Percentiles rank a stretch among this genome's conserved stretches.
Evolutionary conservation across 2,113 vertebrate genomes (phyloP).

Genomic region (Crotalus viridis): DNA sequence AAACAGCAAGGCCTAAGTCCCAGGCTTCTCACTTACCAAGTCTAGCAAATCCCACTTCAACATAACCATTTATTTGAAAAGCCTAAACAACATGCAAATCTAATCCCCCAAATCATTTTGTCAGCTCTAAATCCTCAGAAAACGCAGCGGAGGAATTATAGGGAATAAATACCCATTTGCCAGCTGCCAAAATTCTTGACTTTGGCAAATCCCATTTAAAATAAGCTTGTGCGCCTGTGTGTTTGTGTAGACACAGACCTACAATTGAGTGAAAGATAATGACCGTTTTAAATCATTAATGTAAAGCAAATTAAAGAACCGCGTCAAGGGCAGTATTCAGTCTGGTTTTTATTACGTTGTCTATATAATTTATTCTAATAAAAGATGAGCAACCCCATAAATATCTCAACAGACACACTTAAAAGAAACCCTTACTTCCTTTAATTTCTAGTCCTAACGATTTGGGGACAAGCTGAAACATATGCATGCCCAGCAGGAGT

Average conservation of each 20-base stretch:
- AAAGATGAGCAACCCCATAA: neutral
- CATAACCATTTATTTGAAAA: neutral
- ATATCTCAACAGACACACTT: neutral
- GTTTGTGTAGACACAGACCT: rapidly evolving
- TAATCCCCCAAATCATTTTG: rapidly evolving
- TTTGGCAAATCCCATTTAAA: neutral
- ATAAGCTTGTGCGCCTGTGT: neutral
- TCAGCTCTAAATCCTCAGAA: neutral
- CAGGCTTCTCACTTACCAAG: neutral
- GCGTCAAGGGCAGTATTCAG: too few relatives aligned
- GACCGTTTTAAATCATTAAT: neutral
- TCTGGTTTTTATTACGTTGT: neutral
- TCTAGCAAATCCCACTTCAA: neutral
- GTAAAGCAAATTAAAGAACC: neutral
- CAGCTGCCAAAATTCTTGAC: neutral
- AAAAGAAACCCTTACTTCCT: neutral
- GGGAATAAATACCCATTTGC: neutral
- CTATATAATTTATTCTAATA: neutral
- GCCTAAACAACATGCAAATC: rapidly evolving
- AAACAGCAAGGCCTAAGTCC: neutral
- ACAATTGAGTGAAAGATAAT: too few relatives aligned
- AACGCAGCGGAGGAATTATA: neutral
- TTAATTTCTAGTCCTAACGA: neutral
- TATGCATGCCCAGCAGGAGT: neutral
- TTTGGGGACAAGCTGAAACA: neutral